Evolutionary conservation across 2,888 invertebrate species (phyloP).

Genomic region (Mythimna pallens): DNA sequence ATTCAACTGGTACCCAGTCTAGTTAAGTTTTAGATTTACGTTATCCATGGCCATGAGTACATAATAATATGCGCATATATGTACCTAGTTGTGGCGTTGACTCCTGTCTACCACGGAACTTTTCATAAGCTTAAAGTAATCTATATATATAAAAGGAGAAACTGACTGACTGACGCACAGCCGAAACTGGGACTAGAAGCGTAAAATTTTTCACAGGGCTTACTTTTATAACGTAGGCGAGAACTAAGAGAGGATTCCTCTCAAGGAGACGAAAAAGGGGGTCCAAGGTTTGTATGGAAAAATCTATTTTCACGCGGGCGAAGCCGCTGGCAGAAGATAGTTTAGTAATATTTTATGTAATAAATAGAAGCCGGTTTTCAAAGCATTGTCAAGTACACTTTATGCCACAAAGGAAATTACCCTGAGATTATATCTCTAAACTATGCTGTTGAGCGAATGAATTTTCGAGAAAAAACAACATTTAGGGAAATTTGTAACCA

Average conservation of each 20-base stretch:
- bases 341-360: neutral
- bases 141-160: too few relatives aligned
- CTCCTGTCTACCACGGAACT: neutral
- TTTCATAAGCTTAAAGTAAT: neutral
- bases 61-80: neutral
- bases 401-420: neutral
- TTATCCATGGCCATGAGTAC: neutral
- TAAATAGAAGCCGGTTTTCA: neutral
- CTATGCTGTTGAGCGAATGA: rapidly evolving
- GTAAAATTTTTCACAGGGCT: too few relatives aligned
- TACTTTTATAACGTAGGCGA: too few relatives aligned
- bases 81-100: neutral
- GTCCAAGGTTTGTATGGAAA: too few relatives aligned
- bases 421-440: neutral
- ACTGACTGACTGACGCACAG: too few relatives aligned
- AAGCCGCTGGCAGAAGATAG: too few relatives aligned
- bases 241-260: too few relatives aligned
- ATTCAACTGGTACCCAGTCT: neutral
- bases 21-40: neutral
- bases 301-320: too few relatives aligned
- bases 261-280: too few relatives aligned
- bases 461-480: neutral
- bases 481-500: too few relatives aligned
- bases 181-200: too few relatives aligned
- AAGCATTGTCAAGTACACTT: neutral